Evolutionary conservation across 2,113 vertebrate species (phyloP).

Genomic region (Cygnus atratus): DNA sequence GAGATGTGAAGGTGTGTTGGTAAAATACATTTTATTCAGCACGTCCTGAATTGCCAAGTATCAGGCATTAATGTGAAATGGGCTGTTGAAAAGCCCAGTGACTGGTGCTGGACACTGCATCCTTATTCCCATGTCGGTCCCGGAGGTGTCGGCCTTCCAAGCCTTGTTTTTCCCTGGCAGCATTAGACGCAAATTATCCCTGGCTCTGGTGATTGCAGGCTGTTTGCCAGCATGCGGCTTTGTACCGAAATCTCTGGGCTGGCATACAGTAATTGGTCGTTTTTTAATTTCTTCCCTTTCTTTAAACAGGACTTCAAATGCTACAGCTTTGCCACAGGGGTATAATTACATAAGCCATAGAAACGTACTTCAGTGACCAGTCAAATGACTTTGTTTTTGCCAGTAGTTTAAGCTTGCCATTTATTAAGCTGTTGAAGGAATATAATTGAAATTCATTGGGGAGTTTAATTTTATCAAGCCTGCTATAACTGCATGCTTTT

Average conservation of each 20-base stretch:
- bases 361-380: conserved; percentile 35
- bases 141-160: not conserved
- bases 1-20: not conserved
- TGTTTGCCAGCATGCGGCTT: not conserved
- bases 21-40: not conserved
- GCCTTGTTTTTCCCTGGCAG: not conserved
- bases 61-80: not conserved
- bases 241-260: not conserved
- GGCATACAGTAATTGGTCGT: not conserved
- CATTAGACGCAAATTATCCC: not conserved
- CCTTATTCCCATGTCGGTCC: not conserved
- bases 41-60: not conserved
- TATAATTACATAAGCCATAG: conserved; percentile 5
- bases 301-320: conserved; percentile 20
- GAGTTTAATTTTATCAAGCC: conserved; percentile 40
- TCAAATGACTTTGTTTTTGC: conserved; percentile 32
- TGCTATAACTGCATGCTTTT: not conserved
- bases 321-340: not conserved
- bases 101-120: not conserved
- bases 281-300: not conserved
- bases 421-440: conserved; percentile 35
- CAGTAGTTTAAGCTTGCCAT: not conserved
- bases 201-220: not conserved
- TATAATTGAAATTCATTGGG: conserved; percentile 35
- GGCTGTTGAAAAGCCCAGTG: not conserved